Evolutionary conservation across 2,888 invertebrate genomes (phyloP).

Genomic region (Cordilura impudica): DNA sequence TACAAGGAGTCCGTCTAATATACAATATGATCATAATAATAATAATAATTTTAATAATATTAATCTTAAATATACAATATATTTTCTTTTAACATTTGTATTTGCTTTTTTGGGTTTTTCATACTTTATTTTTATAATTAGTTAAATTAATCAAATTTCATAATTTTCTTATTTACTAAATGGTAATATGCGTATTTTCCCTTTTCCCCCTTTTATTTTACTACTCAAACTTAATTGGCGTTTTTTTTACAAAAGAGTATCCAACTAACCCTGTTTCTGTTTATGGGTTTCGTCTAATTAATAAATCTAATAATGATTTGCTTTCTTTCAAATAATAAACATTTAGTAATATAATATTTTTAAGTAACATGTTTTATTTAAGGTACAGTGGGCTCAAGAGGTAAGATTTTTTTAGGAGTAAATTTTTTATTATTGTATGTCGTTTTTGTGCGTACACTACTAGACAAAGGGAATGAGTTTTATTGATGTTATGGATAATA

Average conservation of each 20-base stretch:
- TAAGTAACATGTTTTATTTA: conserved; percentile 31
- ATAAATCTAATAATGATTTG: conserved; percentile 22
- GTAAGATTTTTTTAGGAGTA: conserved; percentile 44
- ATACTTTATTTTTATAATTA: conserved; percentile 34
- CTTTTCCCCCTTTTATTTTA: conserved; percentile 58
- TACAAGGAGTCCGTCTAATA: conserved; percentile 20
- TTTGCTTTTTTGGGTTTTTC: neutral
- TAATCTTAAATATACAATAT: conserved; percentile 4
- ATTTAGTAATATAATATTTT: conserved; percentile 29
- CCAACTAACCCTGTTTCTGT: conserved; percentile 24
- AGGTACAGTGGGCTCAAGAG: conserved; percentile 63
- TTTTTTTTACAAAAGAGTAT: conserved; percentile 19
- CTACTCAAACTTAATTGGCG: conserved; percentile 48
- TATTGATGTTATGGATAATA: too few species aligned
- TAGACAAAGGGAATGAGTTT: neutral
- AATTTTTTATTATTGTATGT: conserved; percentile 11
- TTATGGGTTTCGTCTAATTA: neutral
- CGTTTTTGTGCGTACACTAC: conserved; percentile 16
- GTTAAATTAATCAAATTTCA: conserved; percentile 2
- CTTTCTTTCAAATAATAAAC: conserved; percentile 27
- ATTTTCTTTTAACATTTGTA: conserved; percentile 18
- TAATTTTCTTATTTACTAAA: conserved; percentile 38
- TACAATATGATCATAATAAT: conserved; percentile 23
- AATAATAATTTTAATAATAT: neutral
- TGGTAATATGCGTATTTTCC: conserved; percentile 66